phyloP scores from a whole-genome alignment of 2,888 invertebrate species.

The Meiosimyza decipiens region DNA sequence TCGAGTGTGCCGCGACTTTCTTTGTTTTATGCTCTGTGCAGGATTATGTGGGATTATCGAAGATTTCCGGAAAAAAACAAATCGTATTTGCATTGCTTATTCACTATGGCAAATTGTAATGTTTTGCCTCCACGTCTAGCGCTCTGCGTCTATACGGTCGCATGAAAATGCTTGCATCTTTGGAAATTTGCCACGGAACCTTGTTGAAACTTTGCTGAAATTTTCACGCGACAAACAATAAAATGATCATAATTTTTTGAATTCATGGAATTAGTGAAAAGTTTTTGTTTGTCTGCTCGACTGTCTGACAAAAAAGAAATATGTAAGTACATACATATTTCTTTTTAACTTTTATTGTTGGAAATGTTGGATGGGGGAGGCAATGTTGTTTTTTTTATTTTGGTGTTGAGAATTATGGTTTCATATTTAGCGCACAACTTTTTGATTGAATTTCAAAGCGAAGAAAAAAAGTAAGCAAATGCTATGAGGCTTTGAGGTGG shows the following conservation, averaged over 20 bases:
- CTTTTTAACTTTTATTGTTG: too few species aligned
- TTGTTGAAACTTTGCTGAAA: slow-evolving; percentile 5
- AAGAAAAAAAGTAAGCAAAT: too few species aligned
- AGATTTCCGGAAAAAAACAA: slow-evolving; percentile 56
- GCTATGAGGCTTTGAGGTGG: too few species aligned
- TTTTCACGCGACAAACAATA: slow-evolving; percentile 15
- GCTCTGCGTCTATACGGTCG: too few species aligned
- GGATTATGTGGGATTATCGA: slow-evolving; percentile 57
- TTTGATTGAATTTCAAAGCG: too few species aligned
- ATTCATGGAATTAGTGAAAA: slow-evolving; percentile 18
- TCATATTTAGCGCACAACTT: too few species aligned
- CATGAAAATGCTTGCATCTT: not conserved
- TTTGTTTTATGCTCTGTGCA: slow-evolving; percentile 8
- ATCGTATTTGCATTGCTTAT: slow-evolving; percentile 52
- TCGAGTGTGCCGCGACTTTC: not conserved
- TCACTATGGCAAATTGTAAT: slow-evolving; percentile 43
- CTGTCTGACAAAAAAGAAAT: too few species aligned
- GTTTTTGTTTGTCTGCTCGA: too few species aligned
- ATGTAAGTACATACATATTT: too few species aligned
- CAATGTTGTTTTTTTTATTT: too few species aligned
- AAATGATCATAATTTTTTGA: slow-evolving; percentile 20
- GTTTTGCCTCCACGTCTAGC: not conserved
- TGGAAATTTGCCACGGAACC: not conserved
- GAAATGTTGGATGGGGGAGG: too few species aligned
- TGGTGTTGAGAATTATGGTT: too few species aligned